Evolutionary conservation across 2,113 vertebrate species (phyloP).

Genomic region (Phycodurus eques): DNA sequence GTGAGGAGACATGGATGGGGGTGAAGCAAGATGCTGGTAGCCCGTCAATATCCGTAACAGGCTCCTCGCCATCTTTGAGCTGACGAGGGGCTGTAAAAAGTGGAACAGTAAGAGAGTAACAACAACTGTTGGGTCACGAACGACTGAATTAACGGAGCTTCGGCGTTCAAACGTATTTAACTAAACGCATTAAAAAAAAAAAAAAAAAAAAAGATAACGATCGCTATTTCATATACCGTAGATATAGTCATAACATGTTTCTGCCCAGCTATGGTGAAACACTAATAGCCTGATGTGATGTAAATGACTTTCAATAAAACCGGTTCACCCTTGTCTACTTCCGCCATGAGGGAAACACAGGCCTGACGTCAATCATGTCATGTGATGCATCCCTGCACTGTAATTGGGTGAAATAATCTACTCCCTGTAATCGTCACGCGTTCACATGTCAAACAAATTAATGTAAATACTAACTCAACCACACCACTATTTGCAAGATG

Average conservation of each 20-base stretch:
- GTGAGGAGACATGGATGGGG: not conserved
- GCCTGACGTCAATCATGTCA: not conserved
- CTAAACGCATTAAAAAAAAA: not conserved
- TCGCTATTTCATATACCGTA: not conserved
- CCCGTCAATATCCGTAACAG: slow-evolving; percentile 32
- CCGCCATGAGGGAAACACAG: slow-evolving; percentile 4
- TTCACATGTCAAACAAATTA: not conserved
- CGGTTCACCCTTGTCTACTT: slow-evolving; percentile 18
- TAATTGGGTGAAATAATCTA: slow-evolving; percentile 17
- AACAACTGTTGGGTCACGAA: not conserved
- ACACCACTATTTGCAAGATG: too few species aligned
- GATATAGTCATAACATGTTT: not conserved
- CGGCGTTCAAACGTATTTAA: not conserved
- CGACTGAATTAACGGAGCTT: not conserved
- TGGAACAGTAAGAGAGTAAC: not conserved
- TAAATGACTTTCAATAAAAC: not conserved
- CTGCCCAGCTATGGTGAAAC: not conserved
- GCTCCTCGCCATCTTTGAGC: slow-evolving; percentile 29
- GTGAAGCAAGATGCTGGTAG: slow-evolving; percentile 2
- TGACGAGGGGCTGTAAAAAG: not conserved
- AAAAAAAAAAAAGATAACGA: not conserved
- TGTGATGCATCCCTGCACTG: slow-evolving; percentile 4
- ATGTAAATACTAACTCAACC: not conserved
- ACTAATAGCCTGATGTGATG: not conserved
- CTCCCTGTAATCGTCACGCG: not conserved